Conservation (phyloP, 1,140 invertebrate genomes). For the Drosophila navojoa region DNA sequence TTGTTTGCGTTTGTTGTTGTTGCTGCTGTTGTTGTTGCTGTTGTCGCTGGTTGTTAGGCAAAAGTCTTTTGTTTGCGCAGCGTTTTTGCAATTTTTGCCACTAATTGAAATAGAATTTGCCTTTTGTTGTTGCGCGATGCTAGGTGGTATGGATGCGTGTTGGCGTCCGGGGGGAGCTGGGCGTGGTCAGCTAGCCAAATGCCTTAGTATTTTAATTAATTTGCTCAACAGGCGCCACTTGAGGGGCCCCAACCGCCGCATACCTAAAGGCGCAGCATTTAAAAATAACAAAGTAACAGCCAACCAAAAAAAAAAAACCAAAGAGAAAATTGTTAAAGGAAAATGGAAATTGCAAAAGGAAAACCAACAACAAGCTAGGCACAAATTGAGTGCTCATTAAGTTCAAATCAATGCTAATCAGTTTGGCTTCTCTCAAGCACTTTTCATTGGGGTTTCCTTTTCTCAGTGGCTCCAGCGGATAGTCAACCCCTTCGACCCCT, state of each 20-base stretch:
- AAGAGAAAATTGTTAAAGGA: not conserved
- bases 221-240: slow-evolving; percentile 64
- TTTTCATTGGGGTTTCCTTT: not conserved
- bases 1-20: slow-evolving; percentile 35
- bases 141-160: not conserved
- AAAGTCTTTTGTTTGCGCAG: slow-evolving; percentile 73
- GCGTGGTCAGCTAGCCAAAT: slow-evolving; percentile 52
- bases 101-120: slow-evolving; percentile 82
- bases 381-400: slow-evolving; percentile 73
- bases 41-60: slow-evolving; percentile 54
- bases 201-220: slow-evolving; percentile 80
- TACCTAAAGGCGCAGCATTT: slow-evolving; percentile 61
- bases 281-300: not conserved
- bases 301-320: not conserved
- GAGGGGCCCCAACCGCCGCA: slow-evolving; percentile 28
- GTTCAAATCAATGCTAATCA: slow-evolving; percentile 76
- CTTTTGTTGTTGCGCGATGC: slow-evolving; percentile 45
- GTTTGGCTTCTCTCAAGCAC: slow-evolving; percentile 40
- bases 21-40: slow-evolving; percentile 26
- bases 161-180: not conserved
- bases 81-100: slow-evolving; percentile 80
- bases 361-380: slow-evolving; percentile 6
- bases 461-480: not conserved
- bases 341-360: slow-evolving; percentile 13
- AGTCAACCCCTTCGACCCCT: slow-evolving; percentile 6